phyloP scores from a whole-genome alignment of 2,888 invertebrate genomes.

The Acanthosepion esculentum region DNA sequence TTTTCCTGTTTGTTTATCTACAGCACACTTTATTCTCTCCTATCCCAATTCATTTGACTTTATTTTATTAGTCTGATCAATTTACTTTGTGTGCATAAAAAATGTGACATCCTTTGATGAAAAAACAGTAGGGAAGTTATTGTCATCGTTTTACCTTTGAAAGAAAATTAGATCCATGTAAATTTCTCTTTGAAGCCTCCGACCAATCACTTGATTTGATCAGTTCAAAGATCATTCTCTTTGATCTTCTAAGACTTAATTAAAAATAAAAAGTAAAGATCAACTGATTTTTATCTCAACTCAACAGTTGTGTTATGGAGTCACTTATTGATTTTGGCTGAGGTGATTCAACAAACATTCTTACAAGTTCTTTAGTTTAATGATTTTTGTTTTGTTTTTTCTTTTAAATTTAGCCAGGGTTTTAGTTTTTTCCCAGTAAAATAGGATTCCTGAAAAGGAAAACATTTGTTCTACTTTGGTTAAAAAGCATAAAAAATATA shows the following conservation, averaged over 20 bases:
- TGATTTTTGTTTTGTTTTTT: too few species aligned
- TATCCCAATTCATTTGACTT: background rate
- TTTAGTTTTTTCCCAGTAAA: too few species aligned
- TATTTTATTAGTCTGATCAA: background rate
- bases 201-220: background rate
- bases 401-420: too few species aligned
- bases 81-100: background rate
- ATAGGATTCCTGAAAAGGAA: too few species aligned
- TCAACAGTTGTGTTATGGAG: background rate
- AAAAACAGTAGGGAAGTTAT: background rate
- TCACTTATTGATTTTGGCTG: background rate
- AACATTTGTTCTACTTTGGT: too few species aligned
- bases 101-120: background rate
- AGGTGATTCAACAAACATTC: background rate
- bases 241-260: background rate
- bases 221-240: background rate
- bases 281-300: background rate
- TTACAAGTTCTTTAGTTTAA: background rate
- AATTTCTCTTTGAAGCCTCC: background rate
- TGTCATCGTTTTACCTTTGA: background rate
- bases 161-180: background rate
- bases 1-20: too few species aligned
- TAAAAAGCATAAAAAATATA: too few species aligned
- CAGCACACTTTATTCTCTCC: background rate
- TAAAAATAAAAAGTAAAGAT: background rate